A percentile compares a stretch with the other conserved stretches of the same genome.
Evolutionary conservation across 2,888 invertebrate species (phyloP).

Genomic region (Drosophila mimetica): DNA sequence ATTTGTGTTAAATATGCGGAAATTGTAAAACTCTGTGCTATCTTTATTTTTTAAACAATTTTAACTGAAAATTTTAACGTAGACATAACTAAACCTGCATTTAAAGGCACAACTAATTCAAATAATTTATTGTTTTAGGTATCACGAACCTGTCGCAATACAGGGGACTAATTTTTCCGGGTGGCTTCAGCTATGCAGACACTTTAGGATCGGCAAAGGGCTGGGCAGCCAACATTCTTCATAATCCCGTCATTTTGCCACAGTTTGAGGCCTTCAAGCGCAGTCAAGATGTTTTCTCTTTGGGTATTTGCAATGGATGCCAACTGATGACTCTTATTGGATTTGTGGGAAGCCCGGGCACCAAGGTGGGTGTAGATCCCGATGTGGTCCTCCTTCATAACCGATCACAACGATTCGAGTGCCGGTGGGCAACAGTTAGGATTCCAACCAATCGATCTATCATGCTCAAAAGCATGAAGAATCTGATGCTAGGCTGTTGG

Average conservation of each 20-base stretch:
- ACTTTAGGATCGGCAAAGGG: conserved; percentile 99
- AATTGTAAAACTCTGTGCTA: too few relatives aligned
- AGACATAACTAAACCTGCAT: too few relatives aligned
- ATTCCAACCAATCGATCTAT: conserved; percentile 88
- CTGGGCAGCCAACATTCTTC: conserved; percentile 97
- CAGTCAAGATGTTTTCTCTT: conserved; percentile 94
- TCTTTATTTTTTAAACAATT: too few relatives aligned
- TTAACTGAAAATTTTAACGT: too few relatives aligned
- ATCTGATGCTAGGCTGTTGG: conserved; percentile 97
- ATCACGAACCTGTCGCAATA: conserved; percentile 91
- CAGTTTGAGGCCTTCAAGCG: conserved; percentile 92
- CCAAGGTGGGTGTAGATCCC: conserved; percentile 72
- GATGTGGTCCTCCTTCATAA: conserved; percentile 93
- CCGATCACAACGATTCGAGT: conserved; percentile 93
- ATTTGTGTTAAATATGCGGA: too few relatives aligned
- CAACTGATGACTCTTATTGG: conserved; percentile 97
- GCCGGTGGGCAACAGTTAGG: conserved; percentile 91
- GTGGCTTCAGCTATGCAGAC: conserved; percentile 98
- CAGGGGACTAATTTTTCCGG: conserved; percentile 96
- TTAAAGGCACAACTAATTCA: background rate
- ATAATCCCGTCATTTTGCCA: conserved; percentile 89
- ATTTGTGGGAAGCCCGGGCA: conserved; percentile 90
- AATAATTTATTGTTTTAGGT: conserved; percentile 80
- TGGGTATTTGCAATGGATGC: conserved; percentile 99
- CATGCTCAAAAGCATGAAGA: conserved; percentile 95